Evolutionary conservation across 2,113 vertebrate species (phyloP).

Genomic region (Corythoichthys haematopterus): DNA sequence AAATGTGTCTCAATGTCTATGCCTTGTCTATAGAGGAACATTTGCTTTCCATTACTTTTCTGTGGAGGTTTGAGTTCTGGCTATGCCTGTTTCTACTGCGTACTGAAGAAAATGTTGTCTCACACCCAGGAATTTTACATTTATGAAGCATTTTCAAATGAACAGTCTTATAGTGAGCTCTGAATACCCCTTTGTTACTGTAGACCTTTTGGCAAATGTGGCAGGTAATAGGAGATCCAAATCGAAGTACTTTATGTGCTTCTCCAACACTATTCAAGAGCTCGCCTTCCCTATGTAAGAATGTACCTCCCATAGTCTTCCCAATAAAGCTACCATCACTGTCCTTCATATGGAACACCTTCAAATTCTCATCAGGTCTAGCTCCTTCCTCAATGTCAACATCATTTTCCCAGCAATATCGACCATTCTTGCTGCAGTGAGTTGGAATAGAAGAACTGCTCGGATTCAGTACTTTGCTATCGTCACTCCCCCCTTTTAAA

Average conservation of each 20-base stretch:
- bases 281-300: slow-evolving; percentile 67
- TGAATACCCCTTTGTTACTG: slow-evolving; percentile 94
- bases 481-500: slow-evolving; percentile 34
- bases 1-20: slow-evolving; percentile 37
- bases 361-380: slow-evolving; percentile 66
- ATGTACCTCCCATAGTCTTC: slow-evolving; percentile 59
- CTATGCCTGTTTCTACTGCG: slow-evolving; percentile 94
- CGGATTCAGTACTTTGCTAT: slow-evolving; percentile 84
- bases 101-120: slow-evolving; percentile 92
- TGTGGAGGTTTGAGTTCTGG: slow-evolving; percentile 96
- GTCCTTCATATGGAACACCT: slow-evolving; percentile 64
- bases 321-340: slow-evolving; percentile 82
- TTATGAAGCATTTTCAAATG: slow-evolving; percentile 93
- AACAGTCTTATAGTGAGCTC: slow-evolving; percentile 96
- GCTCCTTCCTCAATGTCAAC: slow-evolving; percentile 81
- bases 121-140: slow-evolving; percentile 91
- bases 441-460: slow-evolving; percentile 79
- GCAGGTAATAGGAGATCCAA: slow-evolving; percentile 84
- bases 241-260: slow-evolving; percentile 50
- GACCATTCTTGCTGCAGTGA: slow-evolving; percentile 73
- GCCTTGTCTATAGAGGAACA: slow-evolving; percentile 45
- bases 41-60: slow-evolving; percentile 73
- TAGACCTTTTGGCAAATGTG: slow-evolving; percentile 94
- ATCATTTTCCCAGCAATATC: slow-evolving; percentile 86
- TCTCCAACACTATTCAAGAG: slow-evolving; percentile 63